Conservation (phyloP, 2,888 invertebrate species). For the Adelognathus sp. region DNA sequence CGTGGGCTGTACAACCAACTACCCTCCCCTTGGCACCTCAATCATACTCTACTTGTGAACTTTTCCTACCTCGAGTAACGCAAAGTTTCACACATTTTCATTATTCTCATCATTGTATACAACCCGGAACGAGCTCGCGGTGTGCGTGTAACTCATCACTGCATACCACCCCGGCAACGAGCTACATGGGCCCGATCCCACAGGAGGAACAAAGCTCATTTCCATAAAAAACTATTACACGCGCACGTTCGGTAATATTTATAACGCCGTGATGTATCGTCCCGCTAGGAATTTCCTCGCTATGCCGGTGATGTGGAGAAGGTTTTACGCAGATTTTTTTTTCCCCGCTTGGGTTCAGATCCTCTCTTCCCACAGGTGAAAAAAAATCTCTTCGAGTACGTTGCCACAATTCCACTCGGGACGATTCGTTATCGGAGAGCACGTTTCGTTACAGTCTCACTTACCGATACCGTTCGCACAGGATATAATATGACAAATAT, state of each 20-base stretch:
- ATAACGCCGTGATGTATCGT: slow-evolving; percentile 44
- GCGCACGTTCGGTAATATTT: slow-evolving; percentile 42
- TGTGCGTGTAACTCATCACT: background rate
- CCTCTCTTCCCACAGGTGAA: too few relatives aligned
- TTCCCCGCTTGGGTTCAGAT: background rate
- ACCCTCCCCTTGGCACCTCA: background rate
- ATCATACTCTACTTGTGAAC: background rate
- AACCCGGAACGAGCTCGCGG: background rate
- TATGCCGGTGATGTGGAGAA: background rate
- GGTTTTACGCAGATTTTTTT: too few relatives aligned
- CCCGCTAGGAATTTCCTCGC: slow-evolving; percentile 9
- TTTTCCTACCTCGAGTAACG: background rate
- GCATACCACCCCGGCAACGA: too few relatives aligned
- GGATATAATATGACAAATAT: background rate
- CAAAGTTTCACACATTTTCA: slow-evolving; percentile 19
- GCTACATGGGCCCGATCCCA: too few relatives aligned
- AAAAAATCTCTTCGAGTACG: slow-evolving; percentile 53
- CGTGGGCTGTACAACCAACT: background rate
- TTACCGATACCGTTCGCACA: background rate
- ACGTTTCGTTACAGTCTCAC: slow-evolving; percentile 27
- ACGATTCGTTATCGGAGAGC: slow-evolving; percentile 46
- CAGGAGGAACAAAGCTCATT: slow-evolving; percentile 13
- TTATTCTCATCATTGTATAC: slow-evolving; percentile 6
- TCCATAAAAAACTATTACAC: slow-evolving; percentile 44
- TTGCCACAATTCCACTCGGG: slow-evolving; percentile 29